Conservation (phyloP, 2,797 vertebrate species). For the Chloroceryle amazona region DNA sequence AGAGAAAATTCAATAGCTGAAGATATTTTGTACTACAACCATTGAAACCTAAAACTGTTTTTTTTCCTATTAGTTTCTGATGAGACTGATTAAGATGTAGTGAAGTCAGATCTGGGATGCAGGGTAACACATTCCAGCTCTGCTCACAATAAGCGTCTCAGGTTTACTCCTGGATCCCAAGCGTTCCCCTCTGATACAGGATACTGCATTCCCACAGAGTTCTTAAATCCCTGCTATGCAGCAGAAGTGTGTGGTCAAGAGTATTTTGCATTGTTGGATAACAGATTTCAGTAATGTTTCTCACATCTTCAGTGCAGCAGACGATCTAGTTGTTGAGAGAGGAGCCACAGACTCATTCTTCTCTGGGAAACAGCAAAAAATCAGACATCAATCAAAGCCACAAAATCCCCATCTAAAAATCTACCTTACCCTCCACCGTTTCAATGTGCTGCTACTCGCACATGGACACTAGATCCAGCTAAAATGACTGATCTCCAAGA, state of each 20-base stretch:
- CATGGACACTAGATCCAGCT: background rate
- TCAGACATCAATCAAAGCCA: background rate
- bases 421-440: background rate
- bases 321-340: background rate
- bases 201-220: slow-evolving; percentile 37
- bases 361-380: background rate
- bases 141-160: background rate
- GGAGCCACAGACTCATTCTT: background rate
- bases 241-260: slow-evolving; percentile 23
- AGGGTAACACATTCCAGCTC: slow-evolving; percentile 10
- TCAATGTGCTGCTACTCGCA: background rate
- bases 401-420: background rate
- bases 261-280: background rate
- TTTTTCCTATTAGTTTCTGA: background rate
- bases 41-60: background rate
- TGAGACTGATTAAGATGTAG: slow-evolving; percentile 45
- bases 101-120: slow-evolving; percentile 1
- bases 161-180: slow-evolving; percentile 12
- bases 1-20: background rate
- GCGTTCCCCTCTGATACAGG: background rate
- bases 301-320: background rate
- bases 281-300: background rate
- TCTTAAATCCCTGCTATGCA: slow-evolving; percentile 4
- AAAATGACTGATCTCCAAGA: background rate
- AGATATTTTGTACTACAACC: background rate